Percentiles rank a stretch among this genome's conserved stretches.
These are phyloP conservation scores for Hetaerina americana DNA, from an alignment of 1,140 invertebrate genomes.

Conservation along the genomic window DNA sequence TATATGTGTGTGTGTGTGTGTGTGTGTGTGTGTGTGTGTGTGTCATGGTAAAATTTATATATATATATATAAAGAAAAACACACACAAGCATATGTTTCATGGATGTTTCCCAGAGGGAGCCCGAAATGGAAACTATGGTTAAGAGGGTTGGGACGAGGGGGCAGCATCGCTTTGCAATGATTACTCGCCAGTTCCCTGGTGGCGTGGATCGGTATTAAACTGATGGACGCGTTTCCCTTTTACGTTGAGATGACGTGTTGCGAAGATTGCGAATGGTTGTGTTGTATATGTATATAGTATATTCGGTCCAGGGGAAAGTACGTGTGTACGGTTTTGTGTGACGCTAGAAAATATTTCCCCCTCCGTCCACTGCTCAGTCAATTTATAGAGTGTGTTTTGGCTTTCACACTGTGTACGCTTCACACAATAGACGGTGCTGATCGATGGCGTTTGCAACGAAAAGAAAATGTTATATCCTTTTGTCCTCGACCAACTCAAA, in stretches of 20 bases:
- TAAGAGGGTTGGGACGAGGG: neutral
- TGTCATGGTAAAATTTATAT: no score
- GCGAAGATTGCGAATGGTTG: no score
- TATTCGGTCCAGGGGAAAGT: no score
- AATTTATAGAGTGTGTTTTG: neutral
- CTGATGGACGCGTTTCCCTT: neutral
- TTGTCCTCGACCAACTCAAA: no score
- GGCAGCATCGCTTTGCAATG: neutral
- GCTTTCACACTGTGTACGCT: neutral
- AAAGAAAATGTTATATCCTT: no score
- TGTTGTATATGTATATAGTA: no score
- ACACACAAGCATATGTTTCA: neutral
- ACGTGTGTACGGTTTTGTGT: no score
- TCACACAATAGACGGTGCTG: neutral
- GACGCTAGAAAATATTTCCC: no score
- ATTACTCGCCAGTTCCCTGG: neutral
- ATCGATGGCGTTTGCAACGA: neutral
- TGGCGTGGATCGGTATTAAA: neutral
- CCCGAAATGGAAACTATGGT: neutral
- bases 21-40: no score
- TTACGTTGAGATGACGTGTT: neutral
- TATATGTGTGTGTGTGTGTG: no score
- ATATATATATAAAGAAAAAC: neutral
- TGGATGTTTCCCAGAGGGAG: no score
- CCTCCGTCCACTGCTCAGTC: neutral